Evolutionary conservation across 2,113 vertebrate species (phyloP).

Genomic region (Pterocles gutturalis): DNA sequence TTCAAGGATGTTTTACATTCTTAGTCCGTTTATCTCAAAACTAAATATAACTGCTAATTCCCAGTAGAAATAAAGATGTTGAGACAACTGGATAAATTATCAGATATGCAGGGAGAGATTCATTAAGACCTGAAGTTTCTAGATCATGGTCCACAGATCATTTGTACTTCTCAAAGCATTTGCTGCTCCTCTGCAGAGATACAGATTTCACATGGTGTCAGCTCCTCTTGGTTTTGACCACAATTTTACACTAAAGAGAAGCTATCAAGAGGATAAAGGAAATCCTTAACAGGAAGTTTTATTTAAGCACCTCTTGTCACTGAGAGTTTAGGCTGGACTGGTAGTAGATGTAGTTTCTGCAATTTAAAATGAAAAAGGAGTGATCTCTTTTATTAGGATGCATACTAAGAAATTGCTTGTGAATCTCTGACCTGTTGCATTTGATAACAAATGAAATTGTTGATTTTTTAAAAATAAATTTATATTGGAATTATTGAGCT

Average conservation of each 20-base stretch:
- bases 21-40: background rate
- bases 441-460: background rate
- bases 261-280: background rate
- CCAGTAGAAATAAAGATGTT: background rate
- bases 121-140: background rate
- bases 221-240: background rate
- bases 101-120: background rate
- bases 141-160: background rate
- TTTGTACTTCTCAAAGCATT: background rate
- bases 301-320: background rate
- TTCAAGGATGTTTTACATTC: background rate
- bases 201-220: background rate
- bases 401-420: background rate
- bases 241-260: background rate
- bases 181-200: background rate
- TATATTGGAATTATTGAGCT: background rate
- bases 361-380: background rate
- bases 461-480: background rate
- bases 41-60: background rate
- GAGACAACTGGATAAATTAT: background rate
- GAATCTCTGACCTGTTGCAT: background rate
- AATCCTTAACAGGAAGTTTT: background rate
- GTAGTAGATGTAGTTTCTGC: background rate
- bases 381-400: background rate
- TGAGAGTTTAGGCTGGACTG: background rate